Percentiles rank a stretch among this genome's conserved stretches.
These are phyloP conservation scores for Sinopyrophorus schimmeli DNA, from an alignment of 2,888 invertebrate genomes.

Conservation along the genomic window DNA sequence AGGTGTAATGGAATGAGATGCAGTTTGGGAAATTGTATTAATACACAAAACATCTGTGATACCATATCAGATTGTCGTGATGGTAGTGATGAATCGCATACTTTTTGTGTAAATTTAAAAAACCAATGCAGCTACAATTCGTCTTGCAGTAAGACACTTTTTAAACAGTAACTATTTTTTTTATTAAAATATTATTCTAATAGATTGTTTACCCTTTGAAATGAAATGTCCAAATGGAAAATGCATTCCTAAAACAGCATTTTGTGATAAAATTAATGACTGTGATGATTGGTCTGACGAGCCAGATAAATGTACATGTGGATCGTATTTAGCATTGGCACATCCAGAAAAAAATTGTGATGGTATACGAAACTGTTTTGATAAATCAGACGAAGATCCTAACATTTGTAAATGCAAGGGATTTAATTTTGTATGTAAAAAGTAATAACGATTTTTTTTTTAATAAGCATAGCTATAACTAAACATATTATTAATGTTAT, in stretches of 20 bases:
- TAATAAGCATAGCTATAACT: too few relatives aligned
- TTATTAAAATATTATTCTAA: conserved; percentile 40
- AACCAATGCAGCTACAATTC: conserved; percentile 42
- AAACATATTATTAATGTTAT: too few relatives aligned
- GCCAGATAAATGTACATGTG: conserved; percentile 65
- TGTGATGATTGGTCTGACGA: conserved; percentile 78
- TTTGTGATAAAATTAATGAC: conserved; percentile 69
- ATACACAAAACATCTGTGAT: conserved; percentile 64
- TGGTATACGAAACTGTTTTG: conserved; percentile 74
- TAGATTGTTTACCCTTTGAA: conserved; percentile 67
- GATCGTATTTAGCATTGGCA: conserved; percentile 68
- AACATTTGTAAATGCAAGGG: conserved; percentile 64
- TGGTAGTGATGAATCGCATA: conserved; percentile 66
- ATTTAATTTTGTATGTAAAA: conserved; percentile 58
- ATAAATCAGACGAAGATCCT: conserved; percentile 76
- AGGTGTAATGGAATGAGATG: conserved; percentile 68
- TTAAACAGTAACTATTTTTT: too few relatives aligned
- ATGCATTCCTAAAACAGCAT: conserved; percentile 70
- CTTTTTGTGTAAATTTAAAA: conserved; percentile 52
- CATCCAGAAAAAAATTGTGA: conserved; percentile 74
- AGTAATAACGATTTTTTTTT: too few relatives aligned
- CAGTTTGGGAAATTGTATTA: conserved; percentile 69
- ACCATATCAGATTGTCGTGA: conserved; percentile 70
- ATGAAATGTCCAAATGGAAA: conserved; percentile 68
- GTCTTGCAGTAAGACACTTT: conserved; percentile 45